These are phyloP conservation scores for Plectropomus leopardus DNA, from an alignment of 2,113 vertebrate genomes.

Conservation along the genomic window DNA sequence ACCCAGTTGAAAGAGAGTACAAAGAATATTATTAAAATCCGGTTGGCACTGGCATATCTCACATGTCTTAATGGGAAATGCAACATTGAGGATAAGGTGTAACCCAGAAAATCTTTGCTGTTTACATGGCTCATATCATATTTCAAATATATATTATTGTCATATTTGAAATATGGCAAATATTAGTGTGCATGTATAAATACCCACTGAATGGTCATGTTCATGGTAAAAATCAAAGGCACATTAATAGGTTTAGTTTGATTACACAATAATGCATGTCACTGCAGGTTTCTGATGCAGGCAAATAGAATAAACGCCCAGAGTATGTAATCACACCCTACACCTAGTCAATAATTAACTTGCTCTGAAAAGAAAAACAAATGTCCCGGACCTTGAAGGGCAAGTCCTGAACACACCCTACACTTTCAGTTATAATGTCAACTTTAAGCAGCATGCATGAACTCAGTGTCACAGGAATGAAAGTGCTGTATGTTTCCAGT, in stretches of 20 bases:
- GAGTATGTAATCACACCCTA: background rate
- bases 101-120: too few species aligned
- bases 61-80: too few species aligned
- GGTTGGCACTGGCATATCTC: too few species aligned
- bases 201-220: background rate
- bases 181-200: too few species aligned
- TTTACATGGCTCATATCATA: too few species aligned
- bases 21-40: too few species aligned
- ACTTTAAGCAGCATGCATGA: background rate
- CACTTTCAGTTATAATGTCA: background rate
- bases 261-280: too few species aligned
- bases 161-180: too few species aligned
- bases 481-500: background rate
- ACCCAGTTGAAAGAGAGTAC: too few species aligned
- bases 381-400: background rate
- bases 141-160: too few species aligned
- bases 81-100: too few species aligned
- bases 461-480: slow-evolving; percentile 3
- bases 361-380: background rate
- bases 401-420: background rate
- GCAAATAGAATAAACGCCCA: background rate
- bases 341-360: background rate
- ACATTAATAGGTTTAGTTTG: background rate
- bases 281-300: background rate
- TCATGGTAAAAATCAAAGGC: background rate